phyloP scores from a whole-genome alignment of 2,888 invertebrate species.

The Eueremaeus valkanovi region DNA sequence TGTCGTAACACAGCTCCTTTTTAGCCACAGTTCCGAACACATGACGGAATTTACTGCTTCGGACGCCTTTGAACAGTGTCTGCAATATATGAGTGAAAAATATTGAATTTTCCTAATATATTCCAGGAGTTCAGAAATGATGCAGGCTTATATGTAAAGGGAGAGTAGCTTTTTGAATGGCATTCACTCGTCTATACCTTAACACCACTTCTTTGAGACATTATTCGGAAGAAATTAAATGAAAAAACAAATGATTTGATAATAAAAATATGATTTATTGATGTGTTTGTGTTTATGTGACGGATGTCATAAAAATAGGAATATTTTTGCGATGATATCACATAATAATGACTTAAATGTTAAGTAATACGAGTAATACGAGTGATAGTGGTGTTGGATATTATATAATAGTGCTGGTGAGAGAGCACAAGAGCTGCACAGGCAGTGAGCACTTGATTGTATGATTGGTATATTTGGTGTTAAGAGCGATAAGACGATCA shows the following conservation, averaged over 20 bases:
- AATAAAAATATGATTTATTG: neutral
- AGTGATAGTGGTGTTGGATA: too few relatives aligned
- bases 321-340: slow-evolving; percentile 13
- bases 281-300: neutral
- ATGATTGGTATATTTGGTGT: too few relatives aligned
- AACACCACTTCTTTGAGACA: neutral
- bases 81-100: too few relatives aligned
- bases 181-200: neutral
- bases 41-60: slow-evolving; percentile 97
- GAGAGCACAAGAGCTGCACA: too few relatives aligned
- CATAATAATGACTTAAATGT: too few relatives aligned
- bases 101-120: too few relatives aligned
- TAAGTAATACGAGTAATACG: too few relatives aligned
- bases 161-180: neutral
- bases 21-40: slow-evolving; percentile 86
- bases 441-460: too few relatives aligned
- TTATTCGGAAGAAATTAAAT: neutral
- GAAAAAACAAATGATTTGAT: neutral
- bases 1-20: slow-evolving; percentile 96
- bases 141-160: too few relatives aligned
- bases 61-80: slow-evolving; percentile 94
- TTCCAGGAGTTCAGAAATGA: too few relatives aligned
- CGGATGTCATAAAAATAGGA: neutral
- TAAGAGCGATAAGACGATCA: too few relatives aligned
- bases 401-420: too few relatives aligned